phyloP scores from a whole-genome alignment of 2,797 vertebrate species.

The Crenichthys baileyi region DNA sequence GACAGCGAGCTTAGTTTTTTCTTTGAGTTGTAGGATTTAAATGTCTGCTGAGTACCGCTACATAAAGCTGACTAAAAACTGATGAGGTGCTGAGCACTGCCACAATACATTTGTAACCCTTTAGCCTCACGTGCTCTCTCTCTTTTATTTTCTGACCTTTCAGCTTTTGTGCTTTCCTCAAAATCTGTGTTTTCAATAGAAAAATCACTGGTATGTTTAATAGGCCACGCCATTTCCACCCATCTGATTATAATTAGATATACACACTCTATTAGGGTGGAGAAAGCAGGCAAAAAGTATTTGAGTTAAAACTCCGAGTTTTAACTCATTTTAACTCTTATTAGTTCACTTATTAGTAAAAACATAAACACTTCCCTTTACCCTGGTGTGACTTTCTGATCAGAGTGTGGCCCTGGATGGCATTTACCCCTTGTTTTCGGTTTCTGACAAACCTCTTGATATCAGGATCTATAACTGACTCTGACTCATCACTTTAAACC shows the following conservation, averaged over 20 bases:
- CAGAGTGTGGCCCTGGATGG: background rate
- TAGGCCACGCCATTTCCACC: background rate
- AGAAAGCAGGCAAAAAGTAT: background rate
- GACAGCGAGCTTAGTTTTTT: too few species aligned
- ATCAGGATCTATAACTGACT: background rate
- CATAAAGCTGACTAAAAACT: background rate
- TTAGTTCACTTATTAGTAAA: background rate
- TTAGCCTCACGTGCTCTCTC: background rate
- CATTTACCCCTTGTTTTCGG: background rate
- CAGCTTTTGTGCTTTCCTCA: background rate
- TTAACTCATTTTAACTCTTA: too few species aligned
- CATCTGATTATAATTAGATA: background rate
- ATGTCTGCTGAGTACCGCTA: background rate
- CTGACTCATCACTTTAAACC: background rate
- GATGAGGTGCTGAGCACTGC: background rate
- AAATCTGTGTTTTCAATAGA: background rate
- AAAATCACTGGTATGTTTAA: background rate
- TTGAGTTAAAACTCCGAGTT: background rate
- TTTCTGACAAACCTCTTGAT: background rate
- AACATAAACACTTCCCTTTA: background rate
- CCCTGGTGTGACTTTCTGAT: background rate
- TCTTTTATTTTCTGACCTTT: background rate
- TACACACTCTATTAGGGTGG: background rate
- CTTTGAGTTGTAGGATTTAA: background rate
- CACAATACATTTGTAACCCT: too few species aligned